Base-by-base conservation (phyloP, 2,888 invertebrate genomes). In the Eumerus sabulonum region DNA sequence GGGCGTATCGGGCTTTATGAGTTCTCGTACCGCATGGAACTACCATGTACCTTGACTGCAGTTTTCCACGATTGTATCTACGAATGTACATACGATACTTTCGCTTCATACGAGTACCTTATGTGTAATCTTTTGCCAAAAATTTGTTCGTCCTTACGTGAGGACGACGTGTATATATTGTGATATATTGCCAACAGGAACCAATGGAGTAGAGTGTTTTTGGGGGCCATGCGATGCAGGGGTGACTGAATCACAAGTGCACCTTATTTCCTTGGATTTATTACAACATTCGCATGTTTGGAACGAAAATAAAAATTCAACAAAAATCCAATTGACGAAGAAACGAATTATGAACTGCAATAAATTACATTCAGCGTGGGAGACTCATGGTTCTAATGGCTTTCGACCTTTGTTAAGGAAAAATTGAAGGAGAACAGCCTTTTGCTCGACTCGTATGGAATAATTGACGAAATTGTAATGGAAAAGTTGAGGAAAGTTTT, bases 91-190 rank as follows among this genome's bases (percentile, higher is more conserved):
- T 45, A 9, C 16, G 45, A 45, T 45, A 13, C 45, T 14, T 12
- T 5, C 11, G 11, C 36, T 9, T 36, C 36, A 36, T 36, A 36
- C 36, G 5, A 9, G 54, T 79, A 62, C 53, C n/a, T n/a, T n/a
- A n/a, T n/a, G n/a, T n/a, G n/a, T n/a, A 45, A 68, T 70, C 59
- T 70, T 70, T 64, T 79, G 79, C 79, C 74, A 79, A 79, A 74
- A 79, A 70, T 17, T 63, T 36, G 48, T 77, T 50, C 35, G 45
- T 59, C 64, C 54, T 79, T 79, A 79, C 79, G 79, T 79, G 74
- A 73, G 77, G 54, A 44, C 51, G 60, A 56, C 35, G 17, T 17
- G 40, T 54, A 17, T 40, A 36, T 16, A 16, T 53, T 36, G 56
- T 48, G 44, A 13, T 60, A 51, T 48, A 51, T 57, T 45, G 53